These are phyloP conservation scores for Asarcornis scutulata DNA, from an alignment of 2,113 vertebrate species.

Conservation along the genomic window DNA sequence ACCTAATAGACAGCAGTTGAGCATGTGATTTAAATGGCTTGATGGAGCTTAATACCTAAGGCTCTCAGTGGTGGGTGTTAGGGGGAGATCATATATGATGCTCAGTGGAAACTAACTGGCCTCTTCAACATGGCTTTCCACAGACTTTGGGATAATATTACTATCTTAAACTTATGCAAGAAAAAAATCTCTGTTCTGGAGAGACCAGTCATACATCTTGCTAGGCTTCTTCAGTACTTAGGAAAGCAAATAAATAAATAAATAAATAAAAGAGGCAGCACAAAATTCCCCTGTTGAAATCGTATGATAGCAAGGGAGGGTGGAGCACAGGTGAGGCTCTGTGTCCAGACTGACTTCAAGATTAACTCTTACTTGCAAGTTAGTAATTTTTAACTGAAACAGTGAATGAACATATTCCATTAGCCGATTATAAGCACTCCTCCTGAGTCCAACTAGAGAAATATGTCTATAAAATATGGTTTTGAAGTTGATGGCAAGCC, in stretches of 20 bases:
- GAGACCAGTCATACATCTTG: not conserved
- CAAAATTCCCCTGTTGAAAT: not conserved
- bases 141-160: not conserved
- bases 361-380: not conserved
- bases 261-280: not conserved
- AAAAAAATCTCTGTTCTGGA: not conserved
- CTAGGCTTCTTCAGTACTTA: not conserved
- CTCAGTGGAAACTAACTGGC: not conserved
- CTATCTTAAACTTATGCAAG: not conserved
- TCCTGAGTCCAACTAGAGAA: not conserved
- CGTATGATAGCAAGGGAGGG: accelerated
- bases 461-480: not conserved
- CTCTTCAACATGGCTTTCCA: not conserved
- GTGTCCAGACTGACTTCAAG: not conserved
- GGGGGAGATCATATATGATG: not conserved
- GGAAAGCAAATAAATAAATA: not conserved
- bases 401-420: not conserved
- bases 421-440: not conserved
- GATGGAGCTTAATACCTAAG: not conserved
- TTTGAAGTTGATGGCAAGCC: not conserved
- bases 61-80: not conserved
- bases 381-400: not conserved
- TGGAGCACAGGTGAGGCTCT: not conserved
- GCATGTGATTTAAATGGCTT: not conserved
- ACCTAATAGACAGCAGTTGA: not conserved